Evolutionary conservation across 2,888 invertebrate genomes (phyloP).

Genomic region (Drosophila greeni): DNA sequence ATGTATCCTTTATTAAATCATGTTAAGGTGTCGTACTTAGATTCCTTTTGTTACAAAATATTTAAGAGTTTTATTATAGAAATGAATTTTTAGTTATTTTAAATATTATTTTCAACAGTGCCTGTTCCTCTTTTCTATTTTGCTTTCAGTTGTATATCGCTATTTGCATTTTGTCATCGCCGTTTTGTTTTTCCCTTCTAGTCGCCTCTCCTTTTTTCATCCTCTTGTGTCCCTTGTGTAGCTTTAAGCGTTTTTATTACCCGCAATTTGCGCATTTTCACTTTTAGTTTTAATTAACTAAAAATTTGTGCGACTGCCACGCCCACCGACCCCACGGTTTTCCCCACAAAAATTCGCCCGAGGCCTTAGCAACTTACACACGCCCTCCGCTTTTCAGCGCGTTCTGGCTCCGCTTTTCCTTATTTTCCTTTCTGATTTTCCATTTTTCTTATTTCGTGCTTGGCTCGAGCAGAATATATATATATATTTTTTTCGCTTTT

Average conservation of each 20-base stretch:
- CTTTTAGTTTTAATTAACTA: slow-evolving; percentile 73
- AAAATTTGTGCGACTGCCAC: slow-evolving; percentile 50
- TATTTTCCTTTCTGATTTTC: slow-evolving; percentile 28
- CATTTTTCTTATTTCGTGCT: slow-evolving; percentile 38
- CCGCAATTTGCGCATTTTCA: slow-evolving; percentile 70
- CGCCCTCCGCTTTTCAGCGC: not conserved
- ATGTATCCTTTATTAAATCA: too few species aligned
- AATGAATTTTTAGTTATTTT: not conserved
- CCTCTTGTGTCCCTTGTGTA: slow-evolving; percentile 32
- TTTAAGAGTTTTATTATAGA: not conserved
- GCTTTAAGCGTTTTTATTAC: slow-evolving; percentile 63
- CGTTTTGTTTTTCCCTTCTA: slow-evolving; percentile 19
- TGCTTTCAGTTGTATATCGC: slow-evolving; percentile 8
- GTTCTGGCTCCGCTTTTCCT: slow-evolving; percentile 34
- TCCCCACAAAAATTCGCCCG: slow-evolving; percentile 28
- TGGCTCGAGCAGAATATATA: slow-evolving; percentile 24
- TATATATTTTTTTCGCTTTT: slow-evolving; percentile 1
- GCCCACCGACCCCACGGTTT: slow-evolving; percentile 49
- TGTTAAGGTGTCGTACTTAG: too few species aligned
- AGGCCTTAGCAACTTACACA: slow-evolving; percentile 23
- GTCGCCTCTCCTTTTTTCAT: slow-evolving; percentile 4
- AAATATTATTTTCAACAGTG: not conserved
- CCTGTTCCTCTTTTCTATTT: not conserved
- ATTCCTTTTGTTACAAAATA: not conserved
- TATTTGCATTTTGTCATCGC: slow-evolving; percentile 33